Base-by-base conservation (phyloP, 2,797 vertebrate species). In the Galagoides demidoff region DNA sequence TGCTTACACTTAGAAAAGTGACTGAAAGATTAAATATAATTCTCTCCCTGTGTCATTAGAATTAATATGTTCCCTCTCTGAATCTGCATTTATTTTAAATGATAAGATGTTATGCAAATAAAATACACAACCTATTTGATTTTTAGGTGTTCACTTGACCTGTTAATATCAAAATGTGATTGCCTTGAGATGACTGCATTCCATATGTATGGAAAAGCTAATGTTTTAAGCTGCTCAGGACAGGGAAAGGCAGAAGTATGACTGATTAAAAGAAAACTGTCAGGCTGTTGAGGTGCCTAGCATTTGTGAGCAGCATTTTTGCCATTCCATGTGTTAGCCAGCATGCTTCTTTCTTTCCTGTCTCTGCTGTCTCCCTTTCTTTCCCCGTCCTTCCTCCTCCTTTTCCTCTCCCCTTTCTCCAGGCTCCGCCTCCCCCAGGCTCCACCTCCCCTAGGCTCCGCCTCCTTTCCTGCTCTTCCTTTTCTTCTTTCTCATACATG, bases 41-140 rank as follows among this genome's bases (percentile, higher is more conserved):
- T 68, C 39, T 11, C 7, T 95, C 5, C 92, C 19, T 81, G 11
- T 85, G 61, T 90, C 27, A 64, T 52, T 71, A 90, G 63, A 95
- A 73, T 92, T 71, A 94, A 76, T 25, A 64, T 27, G 45, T 22
- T 45, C 66, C 73, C 27, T 45, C 66, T 82, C 27, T 88, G 52
- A 87, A 39, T 70, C 16, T 52, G 19, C 43, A 52, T 90, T 94
- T 77, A 66, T 94, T 77, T 90, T 89, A 92, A 57, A 78, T 45
- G 95, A 64, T 55, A 96, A 64, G 11, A 64, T 49, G 20, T 85
- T 43, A 59, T 7, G 39, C 29, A 93, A 76, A 83, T 93, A 89
- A 89, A 92, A 71, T 82, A 70, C 7, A 71, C 12, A 66, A 49
- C 5, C 59, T 68, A 2, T 85, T 85, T 85, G 61, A 76, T 34